phyloP scores from a whole-genome alignment of 64 coral and sea anemone genomes.

The Porites australiensis region DNA sequence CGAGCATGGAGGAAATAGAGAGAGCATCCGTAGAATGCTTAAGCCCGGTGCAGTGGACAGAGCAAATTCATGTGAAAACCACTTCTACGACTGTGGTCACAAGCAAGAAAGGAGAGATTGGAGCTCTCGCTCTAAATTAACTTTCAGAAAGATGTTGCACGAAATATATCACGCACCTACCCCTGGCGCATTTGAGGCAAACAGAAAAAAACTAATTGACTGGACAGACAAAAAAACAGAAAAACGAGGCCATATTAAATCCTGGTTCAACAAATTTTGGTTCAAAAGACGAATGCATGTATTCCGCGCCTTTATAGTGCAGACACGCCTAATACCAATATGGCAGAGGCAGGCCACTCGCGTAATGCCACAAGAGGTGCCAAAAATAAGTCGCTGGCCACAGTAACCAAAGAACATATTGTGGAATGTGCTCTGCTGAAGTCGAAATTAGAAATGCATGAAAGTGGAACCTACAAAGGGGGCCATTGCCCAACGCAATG shows the following conservation, averaged over 20 bases:
- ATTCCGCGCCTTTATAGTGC: constrained; percentile 37
- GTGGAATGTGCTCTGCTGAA: constrained; percentile 59
- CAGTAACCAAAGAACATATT: constrained; percentile 48
- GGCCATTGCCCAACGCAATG: neutral
- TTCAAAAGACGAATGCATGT: constrained; percentile 56
- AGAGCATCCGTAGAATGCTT: constrained; percentile 57
- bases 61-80: constrained; percentile 74
- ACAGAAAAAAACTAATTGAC: constrained; percentile 40
- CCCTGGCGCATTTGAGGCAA: constrained; percentile 68
- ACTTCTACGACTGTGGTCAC: constrained; percentile 65
- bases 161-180: constrained; percentile 64
- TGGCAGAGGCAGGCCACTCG: constrained; percentile 64
- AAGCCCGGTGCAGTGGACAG: constrained; percentile 47
- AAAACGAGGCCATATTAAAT: constrained; percentile 61
- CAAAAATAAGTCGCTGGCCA: constrained; percentile 47
- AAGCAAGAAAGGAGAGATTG: constrained; percentile 67
- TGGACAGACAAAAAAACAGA: constrained; percentile 54
- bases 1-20: constrained; percentile 63
- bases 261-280: constrained; percentile 70
- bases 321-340: constrained; percentile 46
- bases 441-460: constrained; percentile 37
- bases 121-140: constrained; percentile 39
- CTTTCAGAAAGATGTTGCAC: constrained; percentile 62
- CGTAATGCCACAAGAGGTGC: constrained; percentile 58
- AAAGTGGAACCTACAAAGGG: neutral